Percentiles rank a stretch among this genome's conserved stretches.
phyloP scores from a whole-genome alignment of 2,113 vertebrate genomes.

The Onychostoma macrolepis region DNA sequence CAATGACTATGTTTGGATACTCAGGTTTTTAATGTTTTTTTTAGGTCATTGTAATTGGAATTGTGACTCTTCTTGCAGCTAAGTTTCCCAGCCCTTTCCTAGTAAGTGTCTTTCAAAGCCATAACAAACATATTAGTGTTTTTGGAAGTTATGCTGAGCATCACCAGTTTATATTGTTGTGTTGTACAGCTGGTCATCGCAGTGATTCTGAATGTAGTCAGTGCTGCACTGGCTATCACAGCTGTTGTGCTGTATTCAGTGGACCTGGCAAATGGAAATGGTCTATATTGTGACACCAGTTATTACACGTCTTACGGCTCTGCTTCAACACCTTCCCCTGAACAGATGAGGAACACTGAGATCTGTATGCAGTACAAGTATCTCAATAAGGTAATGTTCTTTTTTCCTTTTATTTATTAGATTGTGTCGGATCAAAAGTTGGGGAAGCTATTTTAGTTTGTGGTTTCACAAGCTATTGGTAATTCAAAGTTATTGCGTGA shows the following conservation, averaged over 20 bases:
- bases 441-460: neutral
- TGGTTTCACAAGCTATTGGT: neutral
- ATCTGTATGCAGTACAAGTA: neutral
- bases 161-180: conserved; percentile 4
- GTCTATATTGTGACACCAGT: fast-evolving
- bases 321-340: neutral
- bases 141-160: neutral
- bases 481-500: neutral
- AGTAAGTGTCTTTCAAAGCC: conserved; percentile 62
- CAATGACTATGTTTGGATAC: neutral
- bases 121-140: neutral
- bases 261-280: fast-evolving
- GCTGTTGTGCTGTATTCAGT: conserved; percentile 62
- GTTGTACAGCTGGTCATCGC: conserved; percentile 60
- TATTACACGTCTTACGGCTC: neutral
- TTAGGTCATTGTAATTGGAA: conserved; percentile 66
- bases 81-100: conserved; percentile 68
- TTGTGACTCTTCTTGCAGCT: conserved; percentile 64
- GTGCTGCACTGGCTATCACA: conserved; percentile 59
- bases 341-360: fast-evolving
- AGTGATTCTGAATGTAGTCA: conserved; percentile 60
- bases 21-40: neutral
- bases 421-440: neutral
- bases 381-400: neutral
- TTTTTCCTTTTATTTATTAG: neutral